Evolutionary conservation across 1,140 invertebrate species (phyloP).

Genomic region (Leguminivora glycinivorella): DNA sequence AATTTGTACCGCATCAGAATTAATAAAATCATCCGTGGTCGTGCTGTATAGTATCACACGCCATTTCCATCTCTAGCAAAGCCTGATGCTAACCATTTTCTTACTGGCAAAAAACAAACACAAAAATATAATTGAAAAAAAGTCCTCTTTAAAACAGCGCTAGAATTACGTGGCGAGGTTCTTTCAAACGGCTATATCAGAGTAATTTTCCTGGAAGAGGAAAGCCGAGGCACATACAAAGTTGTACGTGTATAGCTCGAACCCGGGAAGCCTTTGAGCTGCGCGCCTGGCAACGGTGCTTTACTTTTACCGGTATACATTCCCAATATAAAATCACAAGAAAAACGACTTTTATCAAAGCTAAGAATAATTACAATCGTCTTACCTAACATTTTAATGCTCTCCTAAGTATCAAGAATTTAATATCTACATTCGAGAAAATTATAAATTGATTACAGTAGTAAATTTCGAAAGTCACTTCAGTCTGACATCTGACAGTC

Average conservation of each 20-base stretch:
- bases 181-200: constrained; percentile 17
- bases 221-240: constrained; percentile 4
- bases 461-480: constrained; percentile 1
- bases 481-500: constrained; percentile 6
- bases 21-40: too few relatives aligned
- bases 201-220: constrained; percentile 24
- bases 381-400: neutral
- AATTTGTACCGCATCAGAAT: too few relatives aligned
- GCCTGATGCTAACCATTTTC: too few relatives aligned
- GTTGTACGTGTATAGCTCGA: neutral
- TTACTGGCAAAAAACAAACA: neutral
- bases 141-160: neutral
- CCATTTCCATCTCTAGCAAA: too few relatives aligned
- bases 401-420: neutral
- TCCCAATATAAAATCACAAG: neutral
- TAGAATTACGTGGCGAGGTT: constrained; percentile 17
- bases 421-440: neutral
- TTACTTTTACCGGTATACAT: neutral
- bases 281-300: constrained; percentile 15
- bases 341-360: neutral
- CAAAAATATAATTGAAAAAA: constrained; percentile 9
- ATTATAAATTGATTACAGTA: neutral
- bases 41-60: too few relatives aligned
- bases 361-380: neutral
- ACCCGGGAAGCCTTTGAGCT: constrained; percentile 24